Base-by-base conservation (phyloP, 92 coral and sea anemone genomes). In the Zoanthus solanderi region DNA sequence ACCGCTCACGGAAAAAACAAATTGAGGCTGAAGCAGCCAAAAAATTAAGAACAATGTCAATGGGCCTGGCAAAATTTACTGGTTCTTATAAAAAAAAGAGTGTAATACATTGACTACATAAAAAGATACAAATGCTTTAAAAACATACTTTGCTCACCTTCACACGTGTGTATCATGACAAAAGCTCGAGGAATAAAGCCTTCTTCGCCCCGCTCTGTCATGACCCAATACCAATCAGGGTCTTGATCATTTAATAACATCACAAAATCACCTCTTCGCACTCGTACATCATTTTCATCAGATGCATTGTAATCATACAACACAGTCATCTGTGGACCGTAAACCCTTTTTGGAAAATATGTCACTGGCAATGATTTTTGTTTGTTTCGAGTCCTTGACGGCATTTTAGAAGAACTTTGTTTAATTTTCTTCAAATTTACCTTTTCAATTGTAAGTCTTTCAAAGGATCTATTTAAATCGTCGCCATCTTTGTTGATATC, bases 231-330 rank as follows among this genome's bases (percentile, higher is more conserved):
- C 98, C 98, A 95, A 32, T 95, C 98, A 4, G 95, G 89, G 28
- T 95, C 98, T 61, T 95, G 98, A 53, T 95, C 98, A 52, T 95
- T 95, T 34, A 95, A 79, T 37, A 95, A 52, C 98, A 95, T 93
- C 31, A 95, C 98, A 66, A 86, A 84, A 63, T 95, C 98, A 52
- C 98, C 98, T 18, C 98, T 90, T 54, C 72, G 80, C 0, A 95
- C 98, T 48, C 94, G 84, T 10, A 95, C 90, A 78, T 95, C 98
- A 42, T 95, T 95, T 84, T 95, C 98, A 84, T 87, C 88, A 47
- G 89, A 80, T 7, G 98, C 98, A 67, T 89, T 90, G 74, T 91
- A 95, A 87, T 95, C 90, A 56, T 91, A 93, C 66, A 95, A 67
- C 11, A 95, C 98, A 42, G 93, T 89, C 88, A 95, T 81, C 50